A percentile compares a stretch with the other conserved stretches of the same genome.
Evolutionary conservation across 1,140 invertebrate genomes (phyloP).

Genomic region (Periplaneta americana): DNA sequence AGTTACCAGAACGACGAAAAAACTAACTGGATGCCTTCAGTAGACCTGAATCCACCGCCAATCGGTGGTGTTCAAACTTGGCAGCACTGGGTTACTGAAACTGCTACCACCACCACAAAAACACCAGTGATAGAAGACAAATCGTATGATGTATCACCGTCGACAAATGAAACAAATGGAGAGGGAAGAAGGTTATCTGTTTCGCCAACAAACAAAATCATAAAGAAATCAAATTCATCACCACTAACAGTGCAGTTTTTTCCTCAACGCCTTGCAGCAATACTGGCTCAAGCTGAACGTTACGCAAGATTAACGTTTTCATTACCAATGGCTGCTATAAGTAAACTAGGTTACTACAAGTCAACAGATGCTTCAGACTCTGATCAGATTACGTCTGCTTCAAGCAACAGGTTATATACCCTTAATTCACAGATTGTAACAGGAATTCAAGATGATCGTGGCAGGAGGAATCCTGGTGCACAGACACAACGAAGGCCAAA

Average conservation of each 20-base stretch:
- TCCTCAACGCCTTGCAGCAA: constrained; percentile 64
- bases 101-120: neutral
- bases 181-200: neutral
- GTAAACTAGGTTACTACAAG: neutral
- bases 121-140: neutral
- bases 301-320: constrained; percentile 70
- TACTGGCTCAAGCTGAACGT: constrained; percentile 72
- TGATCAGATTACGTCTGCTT: neutral
- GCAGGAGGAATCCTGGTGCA: neutral
- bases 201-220: neutral
- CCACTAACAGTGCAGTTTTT: constrained; percentile 65
- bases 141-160: neutral
- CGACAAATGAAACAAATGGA: neutral
- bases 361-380: neutral
- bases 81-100: neutral
- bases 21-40: neutral
- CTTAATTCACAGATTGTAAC: neutral
- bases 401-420: neutral
- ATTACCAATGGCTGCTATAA: constrained; percentile 38
- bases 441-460: neutral
- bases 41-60: constrained; percentile 1
- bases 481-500: neutral
- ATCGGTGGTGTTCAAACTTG: neutral
- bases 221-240: neutral
- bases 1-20: neutral